Conservation (phyloP, 2,113 vertebrate species). For the Mesoclemmys tuberculata region DNA sequence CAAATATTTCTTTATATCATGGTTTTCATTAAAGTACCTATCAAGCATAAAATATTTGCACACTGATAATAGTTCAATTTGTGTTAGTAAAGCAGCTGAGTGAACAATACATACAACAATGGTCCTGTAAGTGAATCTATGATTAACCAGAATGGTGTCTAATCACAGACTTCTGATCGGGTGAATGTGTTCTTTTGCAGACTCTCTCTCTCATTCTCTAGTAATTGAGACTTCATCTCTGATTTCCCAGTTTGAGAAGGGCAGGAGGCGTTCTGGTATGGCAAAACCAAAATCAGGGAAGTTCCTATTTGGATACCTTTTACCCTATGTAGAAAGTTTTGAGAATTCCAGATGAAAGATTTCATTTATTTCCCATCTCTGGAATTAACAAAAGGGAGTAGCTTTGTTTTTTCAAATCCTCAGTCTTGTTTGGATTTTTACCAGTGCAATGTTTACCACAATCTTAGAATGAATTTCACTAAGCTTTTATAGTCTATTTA, state of each 20-base stretch:
- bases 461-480: background rate
- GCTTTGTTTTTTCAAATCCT: background rate
- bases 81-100: conserved; percentile 40
- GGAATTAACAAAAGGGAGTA: background rate
- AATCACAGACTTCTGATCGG: conserved; percentile 49
- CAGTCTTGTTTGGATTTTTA: background rate
- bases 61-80: conserved; percentile 43
- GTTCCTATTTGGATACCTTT: no score
- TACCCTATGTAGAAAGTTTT: background rate
- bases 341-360: background rate
- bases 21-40: conserved; percentile 34
- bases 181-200: conserved; percentile 26
- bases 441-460: background rate
- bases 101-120: conserved; percentile 41
- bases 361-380: background rate
- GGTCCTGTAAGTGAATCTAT: conserved; percentile 53
- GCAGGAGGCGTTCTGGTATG: background rate
- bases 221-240: background rate
- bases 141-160: conserved; percentile 17
- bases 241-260: background rate
- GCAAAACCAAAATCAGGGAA: background rate
- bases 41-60: conserved; percentile 48
- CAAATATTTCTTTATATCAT: conserved; percentile 12
- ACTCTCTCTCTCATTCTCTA: background rate
- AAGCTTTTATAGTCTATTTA: background rate